phyloP scores from a whole-genome alignment of 1,140 invertebrate genomes.

The silkworm (Bombyx mori) region DNA sequence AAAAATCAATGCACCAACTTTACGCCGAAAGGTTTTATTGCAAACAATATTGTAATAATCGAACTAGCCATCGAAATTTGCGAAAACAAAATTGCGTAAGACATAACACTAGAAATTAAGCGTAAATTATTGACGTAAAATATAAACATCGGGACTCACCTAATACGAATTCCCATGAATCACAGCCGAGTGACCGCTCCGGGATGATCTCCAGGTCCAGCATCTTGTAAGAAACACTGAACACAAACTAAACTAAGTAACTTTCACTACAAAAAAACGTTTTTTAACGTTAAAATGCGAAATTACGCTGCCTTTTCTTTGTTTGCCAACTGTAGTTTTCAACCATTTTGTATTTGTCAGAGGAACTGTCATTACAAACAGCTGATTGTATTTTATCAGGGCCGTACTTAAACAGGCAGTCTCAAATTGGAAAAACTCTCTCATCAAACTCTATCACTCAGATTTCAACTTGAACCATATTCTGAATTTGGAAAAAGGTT shows the following conservation, averaged over 20 bases:
- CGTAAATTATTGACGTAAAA: constrained; percentile 66
- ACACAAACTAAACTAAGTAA: constrained; percentile 59
- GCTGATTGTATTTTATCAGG: constrained; percentile 70
- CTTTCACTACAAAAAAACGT: constrained; percentile 61
- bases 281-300: constrained; percentile 49
- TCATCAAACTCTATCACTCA: too few relatives aligned
- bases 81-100: constrained; percentile 61
- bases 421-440: too few relatives aligned
- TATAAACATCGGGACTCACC: constrained; percentile 78
- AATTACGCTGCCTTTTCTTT: constrained; percentile 68
- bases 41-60: neutral
- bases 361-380: constrained; percentile 72
- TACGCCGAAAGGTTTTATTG: constrained; percentile 1
- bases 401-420: constrained; percentile 37
- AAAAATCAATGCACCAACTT: constrained; percentile 46
- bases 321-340: constrained; percentile 72
- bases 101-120: constrained; percentile 56
- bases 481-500: too few relatives aligned
- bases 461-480: too few relatives aligned
- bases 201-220: constrained; percentile 96
- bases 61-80: neutral
- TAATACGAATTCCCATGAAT: constrained; percentile 97
- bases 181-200: constrained; percentile 94
- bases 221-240: constrained; percentile 76
- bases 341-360: constrained; percentile 73